phyloP scores from a whole-genome alignment of 2,888 invertebrate genomes.

The Meloe dianella region DNA sequence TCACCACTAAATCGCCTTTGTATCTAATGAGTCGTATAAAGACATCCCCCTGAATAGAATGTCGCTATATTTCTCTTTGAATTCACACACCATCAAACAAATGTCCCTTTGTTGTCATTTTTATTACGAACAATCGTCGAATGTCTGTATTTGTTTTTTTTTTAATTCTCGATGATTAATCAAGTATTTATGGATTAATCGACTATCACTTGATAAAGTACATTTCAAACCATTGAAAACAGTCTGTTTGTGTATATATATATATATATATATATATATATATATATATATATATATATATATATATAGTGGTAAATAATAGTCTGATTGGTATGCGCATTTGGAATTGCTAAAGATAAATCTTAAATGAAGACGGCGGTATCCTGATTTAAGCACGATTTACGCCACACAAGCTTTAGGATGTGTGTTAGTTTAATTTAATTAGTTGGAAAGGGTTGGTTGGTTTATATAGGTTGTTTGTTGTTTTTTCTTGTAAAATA shows the following conservation, averaged over 20 bases:
- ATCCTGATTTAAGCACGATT: constrained; percentile 4
- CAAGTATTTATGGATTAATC: neutral
- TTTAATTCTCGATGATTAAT: neutral
- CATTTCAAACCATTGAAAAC: neutral
- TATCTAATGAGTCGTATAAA: constrained; percentile 27
- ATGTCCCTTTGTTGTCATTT: neutral
- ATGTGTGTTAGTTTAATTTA: constrained; percentile 8
- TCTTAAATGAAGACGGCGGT: neutral
- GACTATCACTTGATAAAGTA: neutral
- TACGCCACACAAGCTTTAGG: neutral
- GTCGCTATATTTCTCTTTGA: neutral
- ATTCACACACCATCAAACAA: neutral
- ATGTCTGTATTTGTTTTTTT: neutral
- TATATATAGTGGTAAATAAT: neutral
- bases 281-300: too few relatives aligned
- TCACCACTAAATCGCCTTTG: constrained; percentile 19
- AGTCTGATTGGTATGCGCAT: constrained; percentile 4
- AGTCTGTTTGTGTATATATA: neutral
- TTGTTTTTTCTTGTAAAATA: neutral
- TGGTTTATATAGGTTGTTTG: neutral
- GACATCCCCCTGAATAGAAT: neutral
- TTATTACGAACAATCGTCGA: neutral
- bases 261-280: too few relatives aligned
- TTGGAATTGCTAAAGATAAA: neutral
- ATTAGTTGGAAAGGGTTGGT: constrained; percentile 7